Conservation (phyloP, 2,888 invertebrate genomes). For the Sphecodes monilicornis region DNA sequence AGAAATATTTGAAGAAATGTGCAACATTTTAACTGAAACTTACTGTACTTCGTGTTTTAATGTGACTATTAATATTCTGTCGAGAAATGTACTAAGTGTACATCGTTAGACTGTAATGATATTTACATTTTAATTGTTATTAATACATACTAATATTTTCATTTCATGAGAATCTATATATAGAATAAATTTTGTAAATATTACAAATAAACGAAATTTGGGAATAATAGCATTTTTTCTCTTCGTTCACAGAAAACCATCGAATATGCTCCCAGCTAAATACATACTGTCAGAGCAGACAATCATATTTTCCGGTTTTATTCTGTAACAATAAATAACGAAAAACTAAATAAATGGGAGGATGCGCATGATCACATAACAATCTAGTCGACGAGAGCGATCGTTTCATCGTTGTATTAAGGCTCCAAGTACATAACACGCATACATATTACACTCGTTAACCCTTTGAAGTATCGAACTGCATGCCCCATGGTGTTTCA, state of each 20-base stretch:
- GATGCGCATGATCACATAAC: conserved; percentile 52
- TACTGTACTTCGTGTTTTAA: conserved; percentile 3
- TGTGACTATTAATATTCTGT: background rate
- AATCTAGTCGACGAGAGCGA: conserved; percentile 46
- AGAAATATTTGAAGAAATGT: conserved; percentile 44
- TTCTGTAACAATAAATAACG: conserved; percentile 77
- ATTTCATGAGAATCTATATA: background rate
- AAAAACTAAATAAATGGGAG: conserved; percentile 69
- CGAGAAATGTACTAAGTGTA: background rate
- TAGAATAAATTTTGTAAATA: conserved; percentile 3
- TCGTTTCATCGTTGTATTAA: conserved; percentile 34
- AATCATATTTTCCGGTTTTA: conserved; percentile 52
- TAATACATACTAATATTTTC: conserved; percentile 13
- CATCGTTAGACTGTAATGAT: conserved; percentile 24
- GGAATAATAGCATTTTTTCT: background rate
- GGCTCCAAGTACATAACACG: conserved; percentile 54
- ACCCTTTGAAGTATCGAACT: conserved; percentile 34
- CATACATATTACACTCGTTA: conserved; percentile 21
- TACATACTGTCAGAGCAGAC: conserved; percentile 1
- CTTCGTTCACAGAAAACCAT: background rate
- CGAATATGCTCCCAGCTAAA: background rate
- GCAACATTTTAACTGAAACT: background rate
- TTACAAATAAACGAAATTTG: conserved; percentile 10
- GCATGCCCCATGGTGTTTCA: background rate
- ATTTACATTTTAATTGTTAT: conserved; percentile 38